phyloP scores from a whole-genome alignment of 1,140 invertebrate genomes.

The Drosophila suzukii region DNA sequence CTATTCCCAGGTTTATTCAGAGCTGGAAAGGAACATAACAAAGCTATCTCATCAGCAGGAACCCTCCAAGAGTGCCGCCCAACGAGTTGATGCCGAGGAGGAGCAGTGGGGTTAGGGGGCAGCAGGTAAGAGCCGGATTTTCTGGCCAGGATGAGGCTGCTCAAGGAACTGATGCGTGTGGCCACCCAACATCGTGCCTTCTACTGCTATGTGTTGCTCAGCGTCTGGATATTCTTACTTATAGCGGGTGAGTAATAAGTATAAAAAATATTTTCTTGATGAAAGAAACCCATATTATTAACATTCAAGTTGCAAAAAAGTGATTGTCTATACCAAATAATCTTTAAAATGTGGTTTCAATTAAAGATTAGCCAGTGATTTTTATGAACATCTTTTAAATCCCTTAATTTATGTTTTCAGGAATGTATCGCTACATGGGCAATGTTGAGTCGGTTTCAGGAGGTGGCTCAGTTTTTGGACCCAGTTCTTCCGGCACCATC shows the following conservation, averaged over 20 bases:
- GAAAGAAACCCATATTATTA: no score
- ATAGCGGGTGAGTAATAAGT: constrained; percentile 86
- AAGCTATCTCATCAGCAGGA: background rate
- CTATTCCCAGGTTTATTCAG: background rate
- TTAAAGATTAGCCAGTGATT: no score
- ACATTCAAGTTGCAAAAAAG: no score
- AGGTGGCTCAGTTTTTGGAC: constrained; percentile 21
- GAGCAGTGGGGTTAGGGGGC: background rate
- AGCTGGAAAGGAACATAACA: constrained; percentile 14
- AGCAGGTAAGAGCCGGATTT: constrained; percentile 28
- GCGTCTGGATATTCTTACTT: constrained; percentile 91
- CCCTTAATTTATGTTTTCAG: constrained; percentile 71
- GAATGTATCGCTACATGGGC: constrained; percentile 91
- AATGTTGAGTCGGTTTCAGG: constrained; percentile 45
- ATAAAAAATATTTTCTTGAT: no score
- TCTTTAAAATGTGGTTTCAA: no score
- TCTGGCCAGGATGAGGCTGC: constrained; percentile 75
- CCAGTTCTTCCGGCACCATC: constrained; percentile 33
- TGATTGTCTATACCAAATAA: no score
- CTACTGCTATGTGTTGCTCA: constrained; percentile 91
- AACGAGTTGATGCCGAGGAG: constrained; percentile 21
- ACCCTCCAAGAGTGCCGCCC: constrained; percentile 62
- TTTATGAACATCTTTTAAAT: background rate
- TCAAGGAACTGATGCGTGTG: constrained; percentile 88
- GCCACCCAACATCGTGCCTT: constrained; percentile 90